Evolutionary conservation across 2,797 vertebrate genomes (phyloP), one percentile per base, ranked within the genome.

Genomic region (Varecia variegata): DNA sequence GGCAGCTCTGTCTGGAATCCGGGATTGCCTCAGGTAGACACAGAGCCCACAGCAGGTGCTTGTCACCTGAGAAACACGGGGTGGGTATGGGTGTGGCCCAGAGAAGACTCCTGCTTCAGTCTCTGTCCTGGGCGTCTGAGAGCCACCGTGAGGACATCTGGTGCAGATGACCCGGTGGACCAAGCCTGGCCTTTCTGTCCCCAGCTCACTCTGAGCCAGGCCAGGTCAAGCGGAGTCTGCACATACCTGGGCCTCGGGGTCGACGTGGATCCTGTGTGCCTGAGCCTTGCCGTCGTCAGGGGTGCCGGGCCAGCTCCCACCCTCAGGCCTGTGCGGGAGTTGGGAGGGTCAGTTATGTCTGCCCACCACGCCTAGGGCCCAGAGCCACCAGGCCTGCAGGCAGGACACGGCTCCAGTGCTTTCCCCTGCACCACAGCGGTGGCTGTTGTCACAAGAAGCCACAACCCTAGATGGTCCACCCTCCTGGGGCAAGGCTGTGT

Each of bases 261-360:
- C 99, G n/a, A 98, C 93, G 91, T 98, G 98, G 96, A 98, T 98
- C 96, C 98, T 98, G 98, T 99, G 99, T 0, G 99, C 99, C 79
- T 99, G 99, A 88, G 98, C 99, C 97, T 99, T 99, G 97, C 99
- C 98, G 50, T 99, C 99, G 81, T 99, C 99, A 83, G 98, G 98
- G 68, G 99, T 68, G 87, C 98, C 98, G 71, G 99, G 97, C 99
- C 99, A 99, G 97, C 98, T 97, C 98, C 99, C 99, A 88, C 98
- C 99, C 98, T 99, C 99, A 20, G 99, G 98, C 98, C 99, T 99
- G 98, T 89, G 98, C 30, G 90, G 96, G 99, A 97, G 99, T 91
- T 81, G 40, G 15, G 83, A 82, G 52, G 2, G 85, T 97, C 94
- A 97, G 79, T 6, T 0, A 65, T 0, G 7, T 54, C 90, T 50